Conservation (phyloP, 2,797 vertebrate genomes). For the Schizothorax lantsangensis region DNA sequence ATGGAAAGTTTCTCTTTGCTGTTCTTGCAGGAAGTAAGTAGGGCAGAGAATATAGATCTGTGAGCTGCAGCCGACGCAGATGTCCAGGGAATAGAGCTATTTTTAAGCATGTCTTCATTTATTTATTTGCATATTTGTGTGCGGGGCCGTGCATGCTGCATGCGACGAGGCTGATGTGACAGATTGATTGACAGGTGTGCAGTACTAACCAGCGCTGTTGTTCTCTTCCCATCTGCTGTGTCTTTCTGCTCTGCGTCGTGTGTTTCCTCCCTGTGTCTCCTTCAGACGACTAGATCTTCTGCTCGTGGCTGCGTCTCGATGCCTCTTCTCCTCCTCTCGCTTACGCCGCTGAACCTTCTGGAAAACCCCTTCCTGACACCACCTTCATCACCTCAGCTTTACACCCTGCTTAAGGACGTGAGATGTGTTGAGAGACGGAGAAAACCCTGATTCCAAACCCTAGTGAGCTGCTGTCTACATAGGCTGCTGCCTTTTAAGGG, state of each 20-base stretch:
- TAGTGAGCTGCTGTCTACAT: not conserved
- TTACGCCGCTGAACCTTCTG: conserved; percentile 28
- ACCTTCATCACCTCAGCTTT: not conserved
- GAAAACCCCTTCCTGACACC: not conserved
- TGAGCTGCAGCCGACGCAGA: conserved; percentile 34
- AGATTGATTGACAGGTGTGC: conserved; percentile 44
- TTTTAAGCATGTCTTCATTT: not conserved
- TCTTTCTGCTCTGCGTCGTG: not conserved
- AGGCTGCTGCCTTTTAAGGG: not conserved
- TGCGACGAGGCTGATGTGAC: conserved; percentile 32
- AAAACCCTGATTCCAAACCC: not conserved
- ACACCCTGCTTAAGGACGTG: not conserved
- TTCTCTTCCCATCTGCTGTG: conserved; percentile 60
- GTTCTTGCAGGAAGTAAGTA: conserved; percentile 68
- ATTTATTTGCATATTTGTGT: not conserved
- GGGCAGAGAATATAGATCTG: conserved; percentile 67
- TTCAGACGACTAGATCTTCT: conserved; percentile 73
- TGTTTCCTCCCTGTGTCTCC: not conserved
- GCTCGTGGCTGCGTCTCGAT: conserved; percentile 70
- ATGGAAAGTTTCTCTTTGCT: conserved; percentile 48
- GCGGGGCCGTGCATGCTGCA: conserved; percentile 57
- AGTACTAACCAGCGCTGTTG: conserved; percentile 78
- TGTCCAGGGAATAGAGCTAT: conserved; percentile 26
- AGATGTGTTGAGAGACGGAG: not conserved
- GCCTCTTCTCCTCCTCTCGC: conserved; percentile 50